phyloP scores from a whole-genome alignment of 2,888 invertebrate species.

The Exocentrus adspersus region DNA sequence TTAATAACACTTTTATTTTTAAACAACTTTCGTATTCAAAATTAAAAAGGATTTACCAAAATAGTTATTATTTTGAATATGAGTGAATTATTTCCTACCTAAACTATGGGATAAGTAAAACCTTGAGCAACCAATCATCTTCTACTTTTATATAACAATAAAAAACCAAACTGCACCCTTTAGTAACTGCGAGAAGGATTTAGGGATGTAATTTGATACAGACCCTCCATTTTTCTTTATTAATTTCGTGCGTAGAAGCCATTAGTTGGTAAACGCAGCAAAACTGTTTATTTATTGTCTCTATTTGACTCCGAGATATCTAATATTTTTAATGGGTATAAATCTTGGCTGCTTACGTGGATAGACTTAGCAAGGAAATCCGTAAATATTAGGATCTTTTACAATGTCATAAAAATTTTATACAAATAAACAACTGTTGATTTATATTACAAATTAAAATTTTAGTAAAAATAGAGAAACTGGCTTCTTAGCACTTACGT shows the following conservation, averaged over 20 bases:
- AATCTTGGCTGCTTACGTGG: constrained; percentile 2
- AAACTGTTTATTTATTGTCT: constrained; percentile 31
- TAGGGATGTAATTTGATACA: constrained; percentile 34
- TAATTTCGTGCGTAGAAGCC: constrained; percentile 32
- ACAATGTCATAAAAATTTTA: neutral
- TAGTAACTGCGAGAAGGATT: constrained; percentile 33
- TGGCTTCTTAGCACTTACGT: too few species aligned
- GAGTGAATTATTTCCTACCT: constrained; percentile 1
- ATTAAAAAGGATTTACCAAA: too few species aligned
- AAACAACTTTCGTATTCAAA: too few species aligned
- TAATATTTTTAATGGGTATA: constrained; percentile 20
- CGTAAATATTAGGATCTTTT: neutral
- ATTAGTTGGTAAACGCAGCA: constrained; percentile 31
- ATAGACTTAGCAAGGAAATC: neutral
- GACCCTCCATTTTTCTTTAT: constrained; percentile 33
- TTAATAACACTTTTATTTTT: too few species aligned
- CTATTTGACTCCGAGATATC: neutral
- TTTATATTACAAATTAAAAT: too few species aligned
- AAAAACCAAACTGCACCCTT: constrained; percentile 28
- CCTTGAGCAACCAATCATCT: constrained; percentile 26
- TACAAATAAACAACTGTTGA: too few species aligned
- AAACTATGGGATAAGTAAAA: constrained; percentile 10
- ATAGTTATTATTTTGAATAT: too few species aligned
- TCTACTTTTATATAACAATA: constrained; percentile 25
- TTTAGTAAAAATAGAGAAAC: too few species aligned